Evolutionary conservation across 2,797 vertebrate genomes (phyloP), one percentile per base, ranked within the genome.

Genomic region (Ptychobarbus kaznakovi): DNA sequence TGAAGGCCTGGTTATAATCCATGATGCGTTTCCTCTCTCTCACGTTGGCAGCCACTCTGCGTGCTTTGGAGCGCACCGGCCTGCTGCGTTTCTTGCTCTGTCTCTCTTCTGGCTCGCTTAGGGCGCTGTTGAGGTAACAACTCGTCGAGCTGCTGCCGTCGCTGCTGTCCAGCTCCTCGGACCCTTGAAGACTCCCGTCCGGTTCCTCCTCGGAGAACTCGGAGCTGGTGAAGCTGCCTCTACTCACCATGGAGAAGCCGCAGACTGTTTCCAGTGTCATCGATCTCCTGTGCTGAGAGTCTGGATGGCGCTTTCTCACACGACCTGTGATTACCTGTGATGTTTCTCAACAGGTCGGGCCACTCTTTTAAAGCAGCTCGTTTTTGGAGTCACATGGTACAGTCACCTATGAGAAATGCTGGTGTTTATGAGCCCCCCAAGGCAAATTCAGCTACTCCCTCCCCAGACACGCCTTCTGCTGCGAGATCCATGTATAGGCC

Each of bases 1-100:
- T 98, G 90, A 99, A 99, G 3, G 98, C 98, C 90, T 97, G 97
- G 90, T 99, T 99, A 93, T 99, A 99, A 92, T 99, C 98, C 95
- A 99, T 93, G 91, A 99, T 98, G 89, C 98, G 96, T 87, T 98
- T 99, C 63, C 98, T 94, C 93, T 99, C 98, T 0, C 98, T 93
- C 86, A 99, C 98, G 96, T 98, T 75, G 96, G 99, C 84, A 95
- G 96, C 68, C 93, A 97, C 95, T 49, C 98, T 94, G 80, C 98
- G 94, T 10, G 97, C 97, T 89, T 98, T 98, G 46, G 98, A 99
- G 77, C 98, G 96, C 40, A 92, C 95, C 0, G 97, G 97, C 16
- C 97, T 90, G 56, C 92, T 93, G 69, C 96, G 96, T 87, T 95
- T 97, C 91, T 95, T 95, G 75, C 81, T 85, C 51, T 89, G 92